Conservation (phyloP, 2,888 invertebrate genomes). For the Drosophila colorata region DNA sequence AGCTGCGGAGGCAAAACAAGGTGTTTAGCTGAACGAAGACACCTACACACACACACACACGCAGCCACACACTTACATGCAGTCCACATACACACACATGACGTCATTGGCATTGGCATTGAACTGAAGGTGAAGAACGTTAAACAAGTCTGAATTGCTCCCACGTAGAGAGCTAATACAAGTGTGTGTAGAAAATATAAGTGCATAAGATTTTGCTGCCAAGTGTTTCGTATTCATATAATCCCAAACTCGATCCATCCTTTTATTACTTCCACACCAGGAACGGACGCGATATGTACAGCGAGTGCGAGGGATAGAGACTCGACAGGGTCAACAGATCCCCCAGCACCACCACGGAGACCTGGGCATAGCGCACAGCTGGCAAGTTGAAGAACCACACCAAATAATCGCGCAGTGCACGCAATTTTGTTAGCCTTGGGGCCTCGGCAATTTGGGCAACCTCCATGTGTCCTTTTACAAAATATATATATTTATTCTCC, state of each 20-base stretch:
- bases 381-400: conserved; percentile 27
- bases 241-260: neutral
- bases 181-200: conserved; percentile 2
- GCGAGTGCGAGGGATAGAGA: conserved; percentile 51
- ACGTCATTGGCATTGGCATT: conserved; percentile 66
- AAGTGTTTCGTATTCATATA: neutral
- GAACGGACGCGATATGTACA: conserved; percentile 51
- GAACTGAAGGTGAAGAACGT: conserved; percentile 57
- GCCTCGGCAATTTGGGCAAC: neutral
- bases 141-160: conserved; percentile 42
- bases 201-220: neutral
- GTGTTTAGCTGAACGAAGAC: conserved; percentile 60
- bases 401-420: conserved; percentile 2
- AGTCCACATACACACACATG: conserved; percentile 26
- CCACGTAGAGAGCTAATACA: conserved; percentile 35
- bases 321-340: conserved; percentile 49
- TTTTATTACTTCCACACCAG: conserved; percentile 35
- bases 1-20: conserved; percentile 37
- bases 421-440: neutral
- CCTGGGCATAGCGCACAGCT: conserved; percentile 33
- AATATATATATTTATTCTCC: neutral
- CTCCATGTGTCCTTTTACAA: conserved; percentile 13
- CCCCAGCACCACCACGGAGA: conserved; percentile 43
- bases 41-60: conserved; percentile 54
- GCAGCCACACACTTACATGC: conserved; percentile 6